Base-by-base conservation (phyloP, 1,140 invertebrate species). In the Leptopilina clavipes region DNA sequence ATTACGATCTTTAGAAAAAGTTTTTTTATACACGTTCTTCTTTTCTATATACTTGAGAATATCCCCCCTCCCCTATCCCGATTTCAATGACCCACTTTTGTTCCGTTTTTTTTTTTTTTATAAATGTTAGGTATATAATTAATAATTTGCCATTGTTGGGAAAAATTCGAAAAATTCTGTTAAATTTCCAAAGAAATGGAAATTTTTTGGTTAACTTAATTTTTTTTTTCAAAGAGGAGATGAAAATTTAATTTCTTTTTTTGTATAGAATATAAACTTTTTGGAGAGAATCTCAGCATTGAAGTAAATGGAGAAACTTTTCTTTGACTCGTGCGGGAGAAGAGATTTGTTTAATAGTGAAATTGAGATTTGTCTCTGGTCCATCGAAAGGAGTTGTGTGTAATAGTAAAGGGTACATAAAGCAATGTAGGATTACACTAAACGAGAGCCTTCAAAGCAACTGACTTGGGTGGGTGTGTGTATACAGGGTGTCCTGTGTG, bases 361-460 rank as follows among this genome's bases (percentile, higher is more conserved):
- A 65, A 31, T 8, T 65, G 59, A 65, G 59, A 65, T 65, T 65
- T 11, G 59, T 31, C 59, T 65, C 59, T 78, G 75, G 25, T 79
- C 71, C 80, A 76, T 77, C 76, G 78, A 81, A 83, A 76, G 71
- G 76, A 81, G 75, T 78, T 80, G 73, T 79, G 73, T 79, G 76
- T 40, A 40, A 77, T 74, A 43, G 80, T 77, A 79, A 80, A 79
- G 76, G 73, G 73, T 74, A 78, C 9, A 25, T 59, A 45, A 45
- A 45, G 18, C 73, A 74, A 70, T 80, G 78, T 72, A 25, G 83
- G 83, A 86, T 86, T 84, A 84, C 79, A 77, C 77, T 82, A 81
- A 84, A 86, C 83, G 82, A 74, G 75, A 82, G 77, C 78, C 83
- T 83, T 84, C 84, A 81, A 85, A 84, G 84, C 75, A 74, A 82